Percentiles rank a stretch among this genome's conserved stretches.
These are phyloP conservation scores for Holotrichia oblita DNA, from an alignment of 1,140 invertebrate species.

Conservation along the genomic window DNA sequence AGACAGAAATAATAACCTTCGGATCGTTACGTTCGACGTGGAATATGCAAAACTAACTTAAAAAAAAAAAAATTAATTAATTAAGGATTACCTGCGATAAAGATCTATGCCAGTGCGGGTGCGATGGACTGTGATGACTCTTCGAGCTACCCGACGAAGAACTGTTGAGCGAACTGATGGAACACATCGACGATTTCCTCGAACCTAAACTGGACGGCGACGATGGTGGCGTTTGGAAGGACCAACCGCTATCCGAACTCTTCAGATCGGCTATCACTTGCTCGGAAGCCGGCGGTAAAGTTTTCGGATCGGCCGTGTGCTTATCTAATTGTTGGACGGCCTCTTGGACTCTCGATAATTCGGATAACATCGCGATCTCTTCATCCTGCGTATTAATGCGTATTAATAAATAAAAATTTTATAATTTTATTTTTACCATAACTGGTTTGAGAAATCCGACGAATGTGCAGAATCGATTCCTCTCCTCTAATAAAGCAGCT, in stretches of 20 bases:
- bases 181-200: conserved; percentile 93
- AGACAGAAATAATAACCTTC: not conserved
- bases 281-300: conserved; percentile 83
- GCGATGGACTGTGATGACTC: conserved; percentile 78
- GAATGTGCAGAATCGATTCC: conserved; percentile 91
- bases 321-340: conserved; percentile 82
- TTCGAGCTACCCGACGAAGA: conserved; percentile 84
- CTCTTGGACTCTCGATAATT: conserved; percentile 89
- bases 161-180: conserved; percentile 91
- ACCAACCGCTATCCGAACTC: conserved; percentile 69
- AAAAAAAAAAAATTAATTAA: no score
- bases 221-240: conserved; percentile 75
- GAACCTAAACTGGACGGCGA: conserved; percentile 77
- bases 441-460: conserved; percentile 93
- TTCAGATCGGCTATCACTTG: conserved; percentile 70
- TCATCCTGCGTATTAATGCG: conserved; percentile 76
- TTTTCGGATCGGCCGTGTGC: conserved; percentile 79
- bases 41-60: no score
- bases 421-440: conserved; percentile 72
- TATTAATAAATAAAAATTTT: conserved; percentile 47
- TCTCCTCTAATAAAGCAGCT: conserved; percentile 91
- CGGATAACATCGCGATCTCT: conserved; percentile 90
- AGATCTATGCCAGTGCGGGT: conserved; percentile 79
- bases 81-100: conserved; percentile 78
- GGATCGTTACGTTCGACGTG: no score